Evolutionary conservation across 2,113 vertebrate genomes (phyloP).

Genomic region (Natator depressus): DNA sequence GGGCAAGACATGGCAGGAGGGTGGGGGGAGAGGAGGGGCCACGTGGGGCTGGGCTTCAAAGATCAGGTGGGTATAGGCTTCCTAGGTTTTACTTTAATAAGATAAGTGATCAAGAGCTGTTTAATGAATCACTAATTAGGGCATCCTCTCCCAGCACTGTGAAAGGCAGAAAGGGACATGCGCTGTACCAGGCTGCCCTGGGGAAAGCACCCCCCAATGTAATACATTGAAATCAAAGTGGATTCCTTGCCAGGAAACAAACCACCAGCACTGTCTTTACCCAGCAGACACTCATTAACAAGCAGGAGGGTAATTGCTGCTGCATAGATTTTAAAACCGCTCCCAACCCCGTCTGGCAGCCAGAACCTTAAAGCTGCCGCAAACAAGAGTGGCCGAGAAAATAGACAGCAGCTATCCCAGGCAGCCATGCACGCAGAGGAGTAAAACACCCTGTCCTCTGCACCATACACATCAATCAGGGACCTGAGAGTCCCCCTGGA

Average conservation of each 20-base stretch:
- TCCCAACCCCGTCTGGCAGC: background rate
- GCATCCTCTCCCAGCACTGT: background rate
- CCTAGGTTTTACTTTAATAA: background rate
- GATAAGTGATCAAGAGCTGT: slow-evolving; percentile 39
- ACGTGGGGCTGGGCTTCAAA: rapidly evolving
- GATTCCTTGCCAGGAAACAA: background rate
- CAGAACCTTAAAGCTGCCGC: background rate
- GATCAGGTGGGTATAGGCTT: background rate
- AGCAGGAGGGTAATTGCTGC: background rate
- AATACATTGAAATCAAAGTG: background rate
- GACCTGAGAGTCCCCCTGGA: too few species aligned
- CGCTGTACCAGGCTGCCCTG: background rate
- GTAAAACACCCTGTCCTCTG: background rate
- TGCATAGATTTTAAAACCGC: background rate
- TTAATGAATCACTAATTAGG: slow-evolving; percentile 60
- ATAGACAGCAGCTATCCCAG: background rate
- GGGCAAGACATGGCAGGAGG: rapidly evolving
- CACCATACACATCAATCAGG: background rate
- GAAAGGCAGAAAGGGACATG: background rate
- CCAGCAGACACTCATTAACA: background rate
- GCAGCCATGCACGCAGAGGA: too few species aligned
- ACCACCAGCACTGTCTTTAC: background rate
- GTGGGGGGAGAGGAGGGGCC: rapidly evolving
- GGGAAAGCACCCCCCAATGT: background rate
- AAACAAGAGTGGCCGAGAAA: background rate